phyloP scores from a whole-genome alignment of 1,140 invertebrate species.

The Wiebesia pumilae region DNA sequence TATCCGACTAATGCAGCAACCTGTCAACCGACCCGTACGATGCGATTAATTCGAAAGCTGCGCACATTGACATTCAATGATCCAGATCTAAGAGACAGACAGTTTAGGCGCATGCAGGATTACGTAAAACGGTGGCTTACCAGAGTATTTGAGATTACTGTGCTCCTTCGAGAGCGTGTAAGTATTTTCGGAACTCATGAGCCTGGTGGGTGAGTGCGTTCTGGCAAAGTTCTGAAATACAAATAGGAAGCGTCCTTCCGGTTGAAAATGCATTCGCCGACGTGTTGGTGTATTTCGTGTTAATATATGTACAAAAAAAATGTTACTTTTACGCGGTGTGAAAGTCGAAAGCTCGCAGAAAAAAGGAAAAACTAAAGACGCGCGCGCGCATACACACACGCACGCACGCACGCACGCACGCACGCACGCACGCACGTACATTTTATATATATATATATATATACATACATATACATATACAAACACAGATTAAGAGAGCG shows the following conservation, averaged over 20 bases:
- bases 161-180: slow-evolving; percentile 73
- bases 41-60: neutral
- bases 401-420: no score
- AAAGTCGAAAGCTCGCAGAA: neutral
- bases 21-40: neutral
- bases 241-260: slow-evolving; percentile 48
- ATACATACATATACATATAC: no score
- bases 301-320: slow-evolving; percentile 12
- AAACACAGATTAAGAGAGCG: neutral
- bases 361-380: neutral
- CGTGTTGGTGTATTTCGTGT: neutral
- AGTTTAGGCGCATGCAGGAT: slow-evolving; percentile 23
- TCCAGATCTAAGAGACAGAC: neutral
- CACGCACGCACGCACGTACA: no score
- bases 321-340: neutral
- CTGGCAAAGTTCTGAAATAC: slow-evolving; percentile 73
- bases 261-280: slow-evolving; percentile 23
- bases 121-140: slow-evolving; percentile 60
- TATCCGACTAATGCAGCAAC: neutral
- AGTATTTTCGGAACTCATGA: slow-evolving; percentile 74
- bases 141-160: slow-evolving; percentile 72
- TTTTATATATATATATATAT: no score
- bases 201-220: slow-evolving; percentile 73
- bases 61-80: neutral
- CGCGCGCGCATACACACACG: no score